Evolutionary conservation across 2,797 vertebrate species (phyloP).

Genomic region (Perodicticus potto): DNA sequence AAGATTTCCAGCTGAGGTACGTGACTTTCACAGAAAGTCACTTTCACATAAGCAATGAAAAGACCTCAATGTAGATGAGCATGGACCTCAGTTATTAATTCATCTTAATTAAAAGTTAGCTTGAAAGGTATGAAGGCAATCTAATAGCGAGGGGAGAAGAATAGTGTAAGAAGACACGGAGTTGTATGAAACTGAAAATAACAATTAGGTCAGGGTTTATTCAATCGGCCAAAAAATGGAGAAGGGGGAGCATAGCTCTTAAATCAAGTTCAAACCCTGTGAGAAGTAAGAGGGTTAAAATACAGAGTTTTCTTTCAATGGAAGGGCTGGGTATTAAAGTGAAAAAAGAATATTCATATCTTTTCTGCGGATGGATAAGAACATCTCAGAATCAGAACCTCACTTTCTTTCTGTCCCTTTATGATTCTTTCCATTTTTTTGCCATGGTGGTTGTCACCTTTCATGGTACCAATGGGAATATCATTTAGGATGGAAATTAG

Average conservation of each 20-base stretch:
- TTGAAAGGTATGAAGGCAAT: background rate
- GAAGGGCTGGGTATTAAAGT: background rate
- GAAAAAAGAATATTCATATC: background rate
- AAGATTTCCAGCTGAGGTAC: background rate
- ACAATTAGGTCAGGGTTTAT: no score
- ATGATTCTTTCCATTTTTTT: background rate
- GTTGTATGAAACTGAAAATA: background rate
- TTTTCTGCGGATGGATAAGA: background rate
- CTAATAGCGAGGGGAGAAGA: background rate
- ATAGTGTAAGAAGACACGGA: background rate
- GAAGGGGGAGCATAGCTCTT: no score
- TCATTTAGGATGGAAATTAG: background rate
- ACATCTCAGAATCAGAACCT: background rate
- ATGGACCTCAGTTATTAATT: background rate
- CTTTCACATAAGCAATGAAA: background rate
- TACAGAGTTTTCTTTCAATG: background rate
- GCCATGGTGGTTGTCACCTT: background rate
- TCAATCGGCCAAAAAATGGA: no score
- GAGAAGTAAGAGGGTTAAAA: background rate
- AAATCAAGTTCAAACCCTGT: no score
- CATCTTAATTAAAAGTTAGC: background rate
- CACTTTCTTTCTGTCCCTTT: background rate
- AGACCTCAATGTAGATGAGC: background rate
- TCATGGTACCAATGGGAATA: background rate
- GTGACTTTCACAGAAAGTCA: background rate